These are phyloP conservation scores for Tetranychus truncatus DNA, from an alignment of 2,888 invertebrate genomes.

Conservation along the genomic window DNA sequence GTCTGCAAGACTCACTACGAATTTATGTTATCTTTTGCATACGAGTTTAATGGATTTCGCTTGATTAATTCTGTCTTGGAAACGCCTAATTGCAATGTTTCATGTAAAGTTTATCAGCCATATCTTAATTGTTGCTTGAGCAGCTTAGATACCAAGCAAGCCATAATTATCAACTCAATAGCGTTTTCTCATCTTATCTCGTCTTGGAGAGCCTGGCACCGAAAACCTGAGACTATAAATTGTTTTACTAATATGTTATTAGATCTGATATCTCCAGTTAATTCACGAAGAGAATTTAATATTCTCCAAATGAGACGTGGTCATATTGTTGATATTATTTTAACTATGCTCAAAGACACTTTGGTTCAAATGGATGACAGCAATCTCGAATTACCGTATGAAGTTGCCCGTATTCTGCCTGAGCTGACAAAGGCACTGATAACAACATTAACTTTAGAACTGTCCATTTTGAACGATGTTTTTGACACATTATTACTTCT, in stretches of 20 bases:
- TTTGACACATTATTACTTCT: slow-evolving; percentile 24
- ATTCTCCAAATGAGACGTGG: slow-evolving; percentile 16
- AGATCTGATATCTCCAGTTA: slow-evolving; percentile 11
- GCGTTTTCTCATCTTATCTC: slow-evolving; percentile 12
- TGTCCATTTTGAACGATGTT: slow-evolving; percentile 20
- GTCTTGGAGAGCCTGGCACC: slow-evolving; percentile 19
- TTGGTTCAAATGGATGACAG: slow-evolving; percentile 7
- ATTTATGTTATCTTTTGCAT: slow-evolving; percentile 14
- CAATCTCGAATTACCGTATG: slow-evolving; percentile 3
- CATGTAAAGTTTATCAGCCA: background rate
- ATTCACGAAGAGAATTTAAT: slow-evolving; percentile 16
- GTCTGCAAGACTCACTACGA: slow-evolving; percentile 16
- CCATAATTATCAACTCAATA: slow-evolving; percentile 12
- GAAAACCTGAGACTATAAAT: slow-evolving; percentile 13
- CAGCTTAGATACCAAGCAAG: slow-evolving; percentile 9
- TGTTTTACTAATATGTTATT: slow-evolving; percentile 10
- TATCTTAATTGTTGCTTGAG: slow-evolving; percentile 10
- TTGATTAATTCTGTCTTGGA: slow-evolving; percentile 11
- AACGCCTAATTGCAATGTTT: slow-evolving; percentile 2
- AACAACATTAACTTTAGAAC: slow-evolving; percentile 16
- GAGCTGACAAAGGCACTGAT: slow-evolving; percentile 12
- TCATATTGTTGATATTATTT: slow-evolving; percentile 12
- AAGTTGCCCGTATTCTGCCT: slow-evolving; percentile 12
- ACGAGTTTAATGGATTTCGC: slow-evolving; percentile 11
- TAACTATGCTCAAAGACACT: slow-evolving; percentile 19